Percentiles rank a stretch among this genome's conserved stretches.
Evolutionary conservation across 2,113 vertebrate genomes (phyloP).

Genomic region (Strix aluco): DNA sequence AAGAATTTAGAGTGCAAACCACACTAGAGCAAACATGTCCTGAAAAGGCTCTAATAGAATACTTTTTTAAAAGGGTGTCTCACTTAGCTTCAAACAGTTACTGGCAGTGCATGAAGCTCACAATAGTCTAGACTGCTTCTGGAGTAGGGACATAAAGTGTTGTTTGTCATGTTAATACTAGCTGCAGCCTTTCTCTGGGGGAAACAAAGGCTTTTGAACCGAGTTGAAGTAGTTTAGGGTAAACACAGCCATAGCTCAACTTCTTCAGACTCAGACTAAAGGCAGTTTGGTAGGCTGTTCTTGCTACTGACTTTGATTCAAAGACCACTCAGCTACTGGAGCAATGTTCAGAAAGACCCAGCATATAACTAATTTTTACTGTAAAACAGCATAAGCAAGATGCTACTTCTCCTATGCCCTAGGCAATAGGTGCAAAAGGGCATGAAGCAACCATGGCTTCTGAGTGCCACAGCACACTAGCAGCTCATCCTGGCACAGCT

Average conservation of each 20-base stretch:
- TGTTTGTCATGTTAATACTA: not conserved
- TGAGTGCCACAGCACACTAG: not conserved
- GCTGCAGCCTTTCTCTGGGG: not conserved
- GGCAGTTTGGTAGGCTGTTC: not conserved
- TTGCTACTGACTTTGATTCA: not conserved
- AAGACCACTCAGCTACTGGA: not conserved
- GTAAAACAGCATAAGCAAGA: not conserved
- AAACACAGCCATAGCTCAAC: not conserved
- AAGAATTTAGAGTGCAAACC: not conserved
- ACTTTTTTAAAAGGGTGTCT: not conserved
- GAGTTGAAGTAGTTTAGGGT: not conserved
- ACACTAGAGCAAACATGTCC: not conserved
- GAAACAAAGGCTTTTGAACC: not conserved
- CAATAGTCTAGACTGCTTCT: not conserved
- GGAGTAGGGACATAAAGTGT: not conserved
- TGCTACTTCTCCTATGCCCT: not conserved
- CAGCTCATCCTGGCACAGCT: not conserved
- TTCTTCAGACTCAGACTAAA: not conserved
- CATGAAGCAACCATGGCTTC: not conserved
- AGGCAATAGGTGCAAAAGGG: not conserved
- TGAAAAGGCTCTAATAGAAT: not conserved
- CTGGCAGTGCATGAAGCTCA: not conserved
- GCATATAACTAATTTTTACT: not conserved
- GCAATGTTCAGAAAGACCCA: not conserved
- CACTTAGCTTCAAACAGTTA: not conserved